phyloP scores from a whole-genome alignment of 2,113 vertebrate species.

The Camelus dromedarius region DNA sequence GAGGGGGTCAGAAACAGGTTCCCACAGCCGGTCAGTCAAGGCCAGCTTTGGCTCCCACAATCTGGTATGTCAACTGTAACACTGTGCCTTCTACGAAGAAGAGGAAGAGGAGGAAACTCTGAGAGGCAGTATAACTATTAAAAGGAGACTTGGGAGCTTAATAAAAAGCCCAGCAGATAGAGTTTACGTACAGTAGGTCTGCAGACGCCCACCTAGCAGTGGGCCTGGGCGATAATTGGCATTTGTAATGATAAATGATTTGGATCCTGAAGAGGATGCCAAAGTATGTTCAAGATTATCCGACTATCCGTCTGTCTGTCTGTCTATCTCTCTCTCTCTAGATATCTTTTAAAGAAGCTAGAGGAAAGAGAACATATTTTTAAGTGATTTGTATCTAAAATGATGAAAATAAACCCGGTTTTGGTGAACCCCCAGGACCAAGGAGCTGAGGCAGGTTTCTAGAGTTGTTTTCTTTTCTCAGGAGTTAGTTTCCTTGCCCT shows the following conservation, averaged over 20 bases:
- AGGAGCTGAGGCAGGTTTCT: neutral
- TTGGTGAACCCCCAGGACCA: neutral
- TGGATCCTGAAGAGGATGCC: neutral
- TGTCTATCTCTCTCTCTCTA: too few species aligned
- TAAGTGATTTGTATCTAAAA: neutral
- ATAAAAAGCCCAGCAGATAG: neutral
- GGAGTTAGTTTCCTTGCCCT: neutral
- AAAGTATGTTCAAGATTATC: neutral
- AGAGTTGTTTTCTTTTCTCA: neutral
- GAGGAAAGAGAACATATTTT: neutral
- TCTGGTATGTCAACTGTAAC: neutral
- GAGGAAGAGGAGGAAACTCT: neutral
- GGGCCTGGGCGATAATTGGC: neutral
- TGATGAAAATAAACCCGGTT: neutral
- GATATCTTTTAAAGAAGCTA: neutral
- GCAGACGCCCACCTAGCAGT: accelerated
- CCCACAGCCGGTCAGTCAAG: neutral
- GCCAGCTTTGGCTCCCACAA: neutral
- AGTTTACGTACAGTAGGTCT: neutral
- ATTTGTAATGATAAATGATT: neutral
- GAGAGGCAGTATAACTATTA: neutral
- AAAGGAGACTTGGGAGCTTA: neutral
- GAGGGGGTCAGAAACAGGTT: neutral
- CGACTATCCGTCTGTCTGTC: neutral
- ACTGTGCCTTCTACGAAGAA: neutral